Evolutionary conservation across 1,140 invertebrate species (phyloP).

Genomic region (Pachyrhynchus sulphureomaculatus): DNA sequence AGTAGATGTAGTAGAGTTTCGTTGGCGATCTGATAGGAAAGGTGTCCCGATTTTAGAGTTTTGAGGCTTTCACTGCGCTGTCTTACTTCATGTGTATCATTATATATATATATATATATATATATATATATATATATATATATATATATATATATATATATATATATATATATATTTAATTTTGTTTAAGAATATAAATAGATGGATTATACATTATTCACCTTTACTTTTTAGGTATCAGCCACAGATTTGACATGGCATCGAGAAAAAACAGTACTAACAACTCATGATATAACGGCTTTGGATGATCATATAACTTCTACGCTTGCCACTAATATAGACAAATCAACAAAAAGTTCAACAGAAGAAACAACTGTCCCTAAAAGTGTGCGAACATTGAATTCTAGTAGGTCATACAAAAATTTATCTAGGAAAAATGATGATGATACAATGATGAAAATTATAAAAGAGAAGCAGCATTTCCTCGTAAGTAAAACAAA

Average conservation of each 20-base stretch:
- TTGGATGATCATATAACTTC: background rate
- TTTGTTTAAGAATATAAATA: background rate
- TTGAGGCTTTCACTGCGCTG: too few relatives aligned
- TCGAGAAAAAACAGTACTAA: conserved; percentile 10
- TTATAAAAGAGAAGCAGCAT: too few relatives aligned
- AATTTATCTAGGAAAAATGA: background rate
- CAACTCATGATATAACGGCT: conserved; percentile 8
- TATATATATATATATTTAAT: too few relatives aligned
- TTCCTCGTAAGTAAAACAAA: too few relatives aligned
- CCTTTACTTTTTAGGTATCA: background rate
- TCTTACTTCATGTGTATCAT: too few relatives aligned
- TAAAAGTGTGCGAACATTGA: background rate
- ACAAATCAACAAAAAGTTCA: background rate
- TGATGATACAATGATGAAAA: too few relatives aligned
- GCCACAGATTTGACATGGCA: conserved; percentile 12
- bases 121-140: too few relatives aligned
- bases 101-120: too few relatives aligned
- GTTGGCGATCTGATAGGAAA: too few relatives aligned
- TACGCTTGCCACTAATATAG: background rate
- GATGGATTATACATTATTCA: background rate
- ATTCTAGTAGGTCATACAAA: background rate
- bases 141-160: too few relatives aligned
- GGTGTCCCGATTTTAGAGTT: too few relatives aligned
- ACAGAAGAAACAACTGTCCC: background rate
- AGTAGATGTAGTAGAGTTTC: too few relatives aligned